Conservation (phyloP, 53 echinoderm and acorn worm species). For the Stichopus horrens region DNA sequence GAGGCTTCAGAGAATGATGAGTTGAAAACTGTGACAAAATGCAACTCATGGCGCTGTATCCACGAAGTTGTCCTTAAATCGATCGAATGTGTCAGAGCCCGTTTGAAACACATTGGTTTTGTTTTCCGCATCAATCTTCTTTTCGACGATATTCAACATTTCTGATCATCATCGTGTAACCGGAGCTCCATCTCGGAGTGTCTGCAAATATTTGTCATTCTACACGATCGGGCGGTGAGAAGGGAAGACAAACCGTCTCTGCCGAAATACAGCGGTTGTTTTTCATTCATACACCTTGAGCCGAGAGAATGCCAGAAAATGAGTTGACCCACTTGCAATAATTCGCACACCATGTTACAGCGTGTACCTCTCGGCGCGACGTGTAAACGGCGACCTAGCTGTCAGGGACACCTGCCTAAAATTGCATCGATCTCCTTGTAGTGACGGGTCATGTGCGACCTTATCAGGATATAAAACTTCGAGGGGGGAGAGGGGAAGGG, state of each 20-base stretch:
- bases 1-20: no score
- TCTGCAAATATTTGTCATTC: neutral
- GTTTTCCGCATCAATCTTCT: neutral
- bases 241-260: neutral
- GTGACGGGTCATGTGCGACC: neutral
- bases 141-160: neutral
- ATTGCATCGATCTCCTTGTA: neutral
- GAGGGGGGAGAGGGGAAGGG: no score
- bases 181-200: neutral
- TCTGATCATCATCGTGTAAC: neutral
- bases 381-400: neutral
- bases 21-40: no score
- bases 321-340: conserved; percentile 10
- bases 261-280: no score
- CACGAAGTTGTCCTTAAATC: no score
- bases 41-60: no score
- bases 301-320: neutral
- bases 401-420: neutral
- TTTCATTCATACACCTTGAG: no score
- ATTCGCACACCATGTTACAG: neutral
- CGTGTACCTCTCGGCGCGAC: neutral
- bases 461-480: neutral
- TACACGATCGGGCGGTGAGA: neutral
- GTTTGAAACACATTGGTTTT: no score
- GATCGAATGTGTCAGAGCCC: no score